A percentile compares a stretch with the other conserved stretches of the same genome.
Evolutionary conservation across 1,140 invertebrate genomes (phyloP).

Genomic region (Eubasilissa regina): DNA sequence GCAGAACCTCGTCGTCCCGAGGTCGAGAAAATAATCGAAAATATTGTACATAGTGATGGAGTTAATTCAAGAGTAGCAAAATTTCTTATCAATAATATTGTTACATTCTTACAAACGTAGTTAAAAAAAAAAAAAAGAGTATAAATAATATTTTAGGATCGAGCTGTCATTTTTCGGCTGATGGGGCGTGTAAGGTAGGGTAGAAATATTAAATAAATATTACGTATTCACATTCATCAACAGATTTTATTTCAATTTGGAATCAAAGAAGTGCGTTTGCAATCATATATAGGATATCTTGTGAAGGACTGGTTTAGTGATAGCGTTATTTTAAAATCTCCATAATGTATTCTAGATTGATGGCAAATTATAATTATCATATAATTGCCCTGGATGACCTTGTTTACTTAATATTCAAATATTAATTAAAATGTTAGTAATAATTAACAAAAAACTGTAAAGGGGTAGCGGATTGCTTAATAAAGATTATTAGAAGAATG

Average conservation of each 20-base stretch:
- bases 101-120: conserved; percentile 57
- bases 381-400: no score
- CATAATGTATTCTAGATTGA: neutral
- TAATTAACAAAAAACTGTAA: no score
- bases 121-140: conserved; percentile 55
- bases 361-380: no score
- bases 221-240: neutral
- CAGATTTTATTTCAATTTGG: conserved; percentile 9
- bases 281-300: neutral
- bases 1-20: conserved; percentile 15
- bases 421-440: no score
- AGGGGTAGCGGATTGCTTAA: no score
- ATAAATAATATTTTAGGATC: conserved; percentile 54
- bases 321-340: conserved; percentile 23
- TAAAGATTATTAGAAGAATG: no score
- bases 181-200: conserved; percentile 35
- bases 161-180: conserved; percentile 40
- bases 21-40: conserved; percentile 22
- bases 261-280: conserved; percentile 32
- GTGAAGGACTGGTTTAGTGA: neutral
- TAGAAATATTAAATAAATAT: conserved; percentile 54
- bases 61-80: conserved; percentile 57
- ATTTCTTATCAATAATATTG: conserved; percentile 60
- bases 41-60: conserved; percentile 50
- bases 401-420: no score